phyloP scores from a whole-genome alignment of 1,140 invertebrate genomes.

The Chelonus insularis region DNA sequence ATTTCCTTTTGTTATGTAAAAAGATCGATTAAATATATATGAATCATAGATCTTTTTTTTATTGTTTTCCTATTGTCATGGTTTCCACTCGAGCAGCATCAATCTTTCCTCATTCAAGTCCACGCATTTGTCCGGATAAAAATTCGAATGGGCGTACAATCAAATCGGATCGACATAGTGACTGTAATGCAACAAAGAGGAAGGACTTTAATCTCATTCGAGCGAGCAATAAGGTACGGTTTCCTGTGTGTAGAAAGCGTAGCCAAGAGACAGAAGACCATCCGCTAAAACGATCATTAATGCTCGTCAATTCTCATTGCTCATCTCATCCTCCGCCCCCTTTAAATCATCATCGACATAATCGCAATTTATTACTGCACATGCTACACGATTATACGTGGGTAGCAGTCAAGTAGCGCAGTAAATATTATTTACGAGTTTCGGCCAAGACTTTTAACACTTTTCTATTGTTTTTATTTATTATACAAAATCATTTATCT shows the following conservation, averaged over 20 bases:
- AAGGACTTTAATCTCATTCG: not conserved
- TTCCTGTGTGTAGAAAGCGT: slow-evolving; percentile 36
- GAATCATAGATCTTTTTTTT: no score
- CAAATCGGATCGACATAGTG: slow-evolving; percentile 15
- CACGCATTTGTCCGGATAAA: slow-evolving; percentile 6
- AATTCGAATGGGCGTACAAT: slow-evolving; percentile 13
- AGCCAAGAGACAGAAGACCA: slow-evolving; percentile 21
- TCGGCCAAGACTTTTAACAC: no score
- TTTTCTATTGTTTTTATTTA: not conserved
- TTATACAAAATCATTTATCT: not conserved
- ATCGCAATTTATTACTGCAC: slow-evolving; percentile 31
- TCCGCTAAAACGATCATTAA: slow-evolving; percentile 32
- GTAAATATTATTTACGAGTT: not conserved
- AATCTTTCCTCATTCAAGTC: slow-evolving; percentile 1
- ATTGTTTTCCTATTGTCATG: not conserved
- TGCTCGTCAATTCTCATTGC: slow-evolving; percentile 16
- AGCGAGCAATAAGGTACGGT: slow-evolving; percentile 29
- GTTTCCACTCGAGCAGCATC: not conserved
- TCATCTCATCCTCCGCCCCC: slow-evolving; percentile 17
- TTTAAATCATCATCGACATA: slow-evolving; percentile 34
- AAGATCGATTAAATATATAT: no score
- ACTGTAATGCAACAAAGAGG: not conserved
- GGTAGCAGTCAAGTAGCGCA: not conserved
- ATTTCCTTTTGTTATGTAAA: no score
- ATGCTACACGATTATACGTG: not conserved